Base-by-base conservation (phyloP, 2,797 vertebrate species). In the Characodon lateralis region DNA sequence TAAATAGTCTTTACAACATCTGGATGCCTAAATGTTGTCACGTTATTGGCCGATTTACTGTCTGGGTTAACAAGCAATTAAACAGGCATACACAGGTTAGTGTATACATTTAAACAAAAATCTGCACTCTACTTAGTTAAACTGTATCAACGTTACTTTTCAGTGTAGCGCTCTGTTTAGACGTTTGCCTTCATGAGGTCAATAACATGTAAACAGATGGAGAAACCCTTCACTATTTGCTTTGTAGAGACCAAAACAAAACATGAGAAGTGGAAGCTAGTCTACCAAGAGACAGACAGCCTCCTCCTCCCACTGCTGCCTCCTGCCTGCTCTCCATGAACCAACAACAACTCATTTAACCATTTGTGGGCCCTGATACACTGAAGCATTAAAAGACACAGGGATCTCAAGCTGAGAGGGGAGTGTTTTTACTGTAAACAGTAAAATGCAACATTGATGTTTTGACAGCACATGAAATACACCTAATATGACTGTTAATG, bases 261-360 rank as follows among this genome's bases (percentile, higher is more conserved):
- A 87, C 86, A 89, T 24, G 51, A 80, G 80, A 81, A 81, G 87
- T 31, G 66, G 72, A 84, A 89, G 90, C 89, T 88, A 91, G 89
- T 90, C 82, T 83, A 77, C 73, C 74, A 72, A 78, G 84, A 93
- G 91, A 91, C 78, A 77, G 73, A 75, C 61, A 74, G 79, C 66
- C 66, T 26, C 35, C 53, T 55, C 87, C 90, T 91, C 48, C 88
- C 87, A 85, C 89, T 61, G 39, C 82, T 71, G 83, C 76, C 79
- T 81, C 46, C 84, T 81, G 89, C 76, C 87, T 85, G 82, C 85
- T 83, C 77, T 75, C 80, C 77, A 88, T 82, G 78, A 83, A 80
- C 87, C 87, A 91, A 86, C 88, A 91, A 86, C 87, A 91, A 78
- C 81, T 82, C 72, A 68, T 81, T 91, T 92, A 90, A 90, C 86